phyloP scores from a whole-genome alignment of 2,113 vertebrate genomes.

The Rhea americana region DNA sequence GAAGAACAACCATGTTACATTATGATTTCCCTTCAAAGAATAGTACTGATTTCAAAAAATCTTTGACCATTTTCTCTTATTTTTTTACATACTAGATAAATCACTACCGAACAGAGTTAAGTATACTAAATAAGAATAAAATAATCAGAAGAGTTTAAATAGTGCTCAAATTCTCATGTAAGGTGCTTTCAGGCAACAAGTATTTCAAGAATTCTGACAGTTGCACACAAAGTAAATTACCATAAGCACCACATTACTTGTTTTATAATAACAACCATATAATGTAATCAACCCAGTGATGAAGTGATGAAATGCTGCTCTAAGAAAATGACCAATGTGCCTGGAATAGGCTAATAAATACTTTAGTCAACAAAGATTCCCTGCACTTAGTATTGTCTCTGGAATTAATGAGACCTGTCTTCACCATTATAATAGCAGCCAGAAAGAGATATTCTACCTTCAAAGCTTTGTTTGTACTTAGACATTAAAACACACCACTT shows the following conservation, averaged over 20 bases:
- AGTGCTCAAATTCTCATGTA: not conserved
- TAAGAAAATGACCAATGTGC: slow-evolving; percentile 27
- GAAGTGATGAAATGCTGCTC: slow-evolving; percentile 25
- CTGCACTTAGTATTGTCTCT: not conserved
- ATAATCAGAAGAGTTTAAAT: slow-evolving; percentile 12
- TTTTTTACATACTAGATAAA: not conserved
- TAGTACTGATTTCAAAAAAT: not conserved
- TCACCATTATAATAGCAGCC: not conserved
- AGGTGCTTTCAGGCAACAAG: not conserved
- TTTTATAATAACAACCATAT: not conserved
- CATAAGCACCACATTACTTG: not conserved
- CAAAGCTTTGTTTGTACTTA: not conserved
- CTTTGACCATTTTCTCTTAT: not conserved
- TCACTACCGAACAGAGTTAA: not conserved
- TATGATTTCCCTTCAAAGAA: not conserved
- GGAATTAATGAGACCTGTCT: not conserved
- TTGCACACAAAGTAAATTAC: not conserved
- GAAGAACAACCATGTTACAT: not conserved
- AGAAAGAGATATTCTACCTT: not conserved
- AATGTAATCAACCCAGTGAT: not conserved
- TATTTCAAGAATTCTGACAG: slow-evolving; percentile 5
- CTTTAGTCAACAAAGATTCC: not conserved
- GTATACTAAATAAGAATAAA: not conserved
- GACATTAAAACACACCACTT: not conserved
- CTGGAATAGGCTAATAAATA: slow-evolving; percentile 25